Conservation (phyloP, 2,113 vertebrate species). For the Ptychochromis oligacanthus region DNA sequence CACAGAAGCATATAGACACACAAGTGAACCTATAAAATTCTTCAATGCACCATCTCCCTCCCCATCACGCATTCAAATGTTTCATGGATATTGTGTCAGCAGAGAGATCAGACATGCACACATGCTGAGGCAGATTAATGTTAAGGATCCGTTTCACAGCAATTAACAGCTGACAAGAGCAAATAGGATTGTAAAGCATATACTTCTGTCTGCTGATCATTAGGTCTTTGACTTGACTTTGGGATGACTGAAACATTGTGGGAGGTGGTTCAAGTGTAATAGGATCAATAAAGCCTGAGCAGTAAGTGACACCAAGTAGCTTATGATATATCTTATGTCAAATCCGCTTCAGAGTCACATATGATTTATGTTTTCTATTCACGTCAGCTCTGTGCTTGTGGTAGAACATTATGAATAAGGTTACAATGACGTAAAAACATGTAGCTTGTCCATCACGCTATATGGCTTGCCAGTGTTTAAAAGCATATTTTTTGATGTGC, state of each 20-base stretch:
- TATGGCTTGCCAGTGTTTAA: background rate
- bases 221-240: constrained; percentile 47
- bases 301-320: constrained; percentile 39
- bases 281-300: constrained; percentile 57
- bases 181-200: constrained; percentile 67
- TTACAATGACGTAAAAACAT: background rate
- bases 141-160: constrained; percentile 52
- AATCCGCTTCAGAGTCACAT: constrained; percentile 20
- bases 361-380: constrained; percentile 21
- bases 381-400: background rate
- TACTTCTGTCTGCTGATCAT: constrained; percentile 46
- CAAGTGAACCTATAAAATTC: background rate
- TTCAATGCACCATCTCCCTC: background rate
- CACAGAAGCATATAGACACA: background rate
- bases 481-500: background rate
- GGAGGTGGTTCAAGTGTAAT: constrained; percentile 56
- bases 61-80: constrained; percentile 1
- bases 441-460: background rate
- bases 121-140: constrained; percentile 60
- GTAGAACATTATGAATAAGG: background rate
- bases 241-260: constrained; percentile 30
- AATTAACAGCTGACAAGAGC: constrained; percentile 68
- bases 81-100: constrained; percentile 14
- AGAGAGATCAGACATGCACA: constrained; percentile 50
- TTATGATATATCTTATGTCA: constrained; percentile 46